These are phyloP conservation scores for Aleiodes testaceus DNA, from an alignment of 2,888 invertebrate species.

Conservation along the genomic window DNA sequence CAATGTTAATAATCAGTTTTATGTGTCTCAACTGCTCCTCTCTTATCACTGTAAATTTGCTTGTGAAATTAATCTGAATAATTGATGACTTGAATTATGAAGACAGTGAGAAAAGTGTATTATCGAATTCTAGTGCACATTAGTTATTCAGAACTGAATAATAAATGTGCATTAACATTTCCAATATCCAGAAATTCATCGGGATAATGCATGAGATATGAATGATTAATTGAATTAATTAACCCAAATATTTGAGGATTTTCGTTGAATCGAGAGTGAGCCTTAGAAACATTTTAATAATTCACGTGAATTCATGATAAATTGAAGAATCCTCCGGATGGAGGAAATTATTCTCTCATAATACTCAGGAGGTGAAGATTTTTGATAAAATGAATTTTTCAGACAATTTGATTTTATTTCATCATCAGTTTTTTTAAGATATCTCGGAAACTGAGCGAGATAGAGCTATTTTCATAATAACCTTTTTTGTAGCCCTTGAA, in stretches of 20 bases:
- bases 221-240: conserved; percentile 12
- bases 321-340: not conserved
- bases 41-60: not conserved
- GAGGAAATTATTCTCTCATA: too few relatives aligned
- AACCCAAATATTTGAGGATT: not conserved
- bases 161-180: conserved; percentile 4
- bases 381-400: too few relatives aligned
- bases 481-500: too few relatives aligned
- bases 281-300: not conserved
- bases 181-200: not conserved
- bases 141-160: not conserved
- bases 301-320: conserved; percentile 9
- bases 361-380: too few relatives aligned
- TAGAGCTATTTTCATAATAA: too few relatives aligned
- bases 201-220: conserved; percentile 2
- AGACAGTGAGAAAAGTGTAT: not conserved
- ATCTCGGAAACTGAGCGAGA: too few relatives aligned
- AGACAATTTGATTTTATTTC: too few relatives aligned
- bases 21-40: too few relatives aligned
- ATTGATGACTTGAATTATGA: not conserved
- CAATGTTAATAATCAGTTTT: not conserved
- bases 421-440: too few relatives aligned
- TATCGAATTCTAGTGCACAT: not conserved
- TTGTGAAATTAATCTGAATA: not conserved
- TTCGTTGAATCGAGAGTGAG: not conserved